Base-by-base conservation (phyloP, 2,113 vertebrate species). In the Oryzias curvinotus region DNA sequence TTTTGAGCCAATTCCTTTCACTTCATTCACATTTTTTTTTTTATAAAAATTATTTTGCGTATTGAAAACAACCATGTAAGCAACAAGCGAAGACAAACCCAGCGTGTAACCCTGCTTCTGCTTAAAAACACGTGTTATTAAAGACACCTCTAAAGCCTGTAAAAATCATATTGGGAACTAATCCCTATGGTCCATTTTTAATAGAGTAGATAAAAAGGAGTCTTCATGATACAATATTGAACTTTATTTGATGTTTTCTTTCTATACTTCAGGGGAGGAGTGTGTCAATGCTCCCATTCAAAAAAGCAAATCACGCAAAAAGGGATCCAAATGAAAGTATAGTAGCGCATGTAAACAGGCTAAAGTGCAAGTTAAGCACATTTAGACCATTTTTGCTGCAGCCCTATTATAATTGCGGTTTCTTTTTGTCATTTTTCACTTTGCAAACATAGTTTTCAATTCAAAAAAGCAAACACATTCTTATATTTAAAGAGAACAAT, bases 11-110 rank as follows among this genome's bases (percentile, higher is more conserved):
- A 63, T 23, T 36, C 36, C 7, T 47, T 14, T 18, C 19, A 15
- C 15, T 46, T 46, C 17, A 16, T 14, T 15, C 15, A 46, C 15
- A 44, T 21, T 7, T 36, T 61, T 30, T 19, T 5, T 18, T n/a
- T 14, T n/a, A n/a, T n/a, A n/a, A 41, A 50, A 73, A 73, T 65
- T 12, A 56, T 36, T 36, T 36, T 36, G 36, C 10, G 10, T 10
- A 36, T 3, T 12, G 10, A 36, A 30, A 36, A 36, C 36, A 36
- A 12, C 36, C 12, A 36, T 28, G 6, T 23, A 28, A 28, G 26
- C 26, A 28, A 7, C 26, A 28, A 5, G 6, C 5, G 4, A 7
- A 28, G 4, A 7, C 8, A 10, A 36, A 36, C 36, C 36, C 36
- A 36, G 36, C 8, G 2, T 10, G 30, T 8, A 10, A 36, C 30